These are phyloP conservation scores for Sakesphorus luctuosus DNA, from an alignment of 2,113 vertebrate species.

Conservation along the genomic window DNA sequence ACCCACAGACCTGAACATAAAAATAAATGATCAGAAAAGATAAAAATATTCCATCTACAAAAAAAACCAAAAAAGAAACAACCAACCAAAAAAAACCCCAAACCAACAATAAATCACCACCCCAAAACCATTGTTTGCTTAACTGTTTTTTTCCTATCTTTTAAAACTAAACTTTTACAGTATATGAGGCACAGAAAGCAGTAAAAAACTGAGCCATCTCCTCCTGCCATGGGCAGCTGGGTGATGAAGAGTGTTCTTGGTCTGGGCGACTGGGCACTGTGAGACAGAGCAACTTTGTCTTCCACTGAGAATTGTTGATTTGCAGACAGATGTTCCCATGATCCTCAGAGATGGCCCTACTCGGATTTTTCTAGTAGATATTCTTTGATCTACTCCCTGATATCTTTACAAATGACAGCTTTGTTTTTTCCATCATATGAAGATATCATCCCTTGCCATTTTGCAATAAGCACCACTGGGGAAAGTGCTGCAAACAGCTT, in stretches of 20 bases:
- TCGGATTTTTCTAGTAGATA: neutral
- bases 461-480: neutral
- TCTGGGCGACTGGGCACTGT: neutral
- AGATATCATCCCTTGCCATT: slow-evolving; percentile 32
- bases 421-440: slow-evolving; percentile 21
- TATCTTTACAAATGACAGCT: slow-evolving; percentile 29
- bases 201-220: neutral
- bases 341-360: neutral
- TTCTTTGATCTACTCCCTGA: slow-evolving; percentile 20
- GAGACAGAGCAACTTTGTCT: neutral
- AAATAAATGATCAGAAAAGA: neutral
- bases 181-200: neutral
- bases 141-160: neutral
- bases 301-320: neutral
- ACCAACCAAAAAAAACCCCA: too few relatives aligned
- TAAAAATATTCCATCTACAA: neutral
- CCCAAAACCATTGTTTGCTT: neutral
- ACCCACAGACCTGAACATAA: neutral
- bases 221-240: neutral
- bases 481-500: slow-evolving; percentile 2
- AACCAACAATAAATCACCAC: neutral
- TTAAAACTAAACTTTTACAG: neutral
- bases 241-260: neutral
- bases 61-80: neutral
- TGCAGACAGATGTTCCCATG: slow-evolving; percentile 29